These are phyloP conservation scores for Oostethus manadensis DNA, from an alignment of 2,113 vertebrate species.

Conservation along the genomic window DNA sequence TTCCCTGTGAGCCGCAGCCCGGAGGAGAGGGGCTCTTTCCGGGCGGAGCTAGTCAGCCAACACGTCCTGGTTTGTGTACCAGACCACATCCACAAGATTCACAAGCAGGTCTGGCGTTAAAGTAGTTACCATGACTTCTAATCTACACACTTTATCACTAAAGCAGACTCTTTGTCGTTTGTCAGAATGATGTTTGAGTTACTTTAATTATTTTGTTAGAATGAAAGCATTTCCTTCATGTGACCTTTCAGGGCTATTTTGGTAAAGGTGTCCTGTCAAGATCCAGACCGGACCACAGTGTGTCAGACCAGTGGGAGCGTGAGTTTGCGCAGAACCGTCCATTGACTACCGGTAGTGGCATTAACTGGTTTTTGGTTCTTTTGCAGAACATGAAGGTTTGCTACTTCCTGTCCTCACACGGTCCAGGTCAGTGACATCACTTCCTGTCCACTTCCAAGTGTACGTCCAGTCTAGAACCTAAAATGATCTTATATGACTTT, in stretches of 20 bases:
- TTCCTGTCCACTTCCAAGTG: neutral
- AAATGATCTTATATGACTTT: neutral
- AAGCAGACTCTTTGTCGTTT: neutral
- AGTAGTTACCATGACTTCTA: neutral
- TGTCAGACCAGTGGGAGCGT: constrained; percentile 84
- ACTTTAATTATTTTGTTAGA: no score
- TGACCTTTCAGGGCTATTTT: constrained; percentile 82
- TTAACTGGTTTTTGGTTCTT: constrained; percentile 43
- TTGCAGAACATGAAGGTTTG: constrained; percentile 70
- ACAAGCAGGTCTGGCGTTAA: constrained; percentile 74
- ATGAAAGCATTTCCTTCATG: neutral
- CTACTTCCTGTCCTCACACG: constrained; percentile 78
- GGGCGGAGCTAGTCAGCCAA: constrained; percentile 79
- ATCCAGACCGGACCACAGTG: constrained; percentile 78
- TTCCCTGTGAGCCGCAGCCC: constrained; percentile 61
- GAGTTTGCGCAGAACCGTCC: constrained; percentile 34
- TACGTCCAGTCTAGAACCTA: no score
- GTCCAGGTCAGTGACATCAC: constrained; percentile 76
- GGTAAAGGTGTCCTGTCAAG: constrained; percentile 91
- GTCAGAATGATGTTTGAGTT: neutral
- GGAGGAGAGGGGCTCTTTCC: constrained; percentile 43
- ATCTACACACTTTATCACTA: neutral
- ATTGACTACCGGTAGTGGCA: neutral
- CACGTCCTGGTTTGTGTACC: constrained; percentile 76
- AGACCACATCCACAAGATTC: constrained; percentile 77